Evolutionary conservation across 2,797 vertebrate species (phyloP), one percentile per base, ranked within the genome.

Genomic region (Phataginus tetradactyla): DNA sequence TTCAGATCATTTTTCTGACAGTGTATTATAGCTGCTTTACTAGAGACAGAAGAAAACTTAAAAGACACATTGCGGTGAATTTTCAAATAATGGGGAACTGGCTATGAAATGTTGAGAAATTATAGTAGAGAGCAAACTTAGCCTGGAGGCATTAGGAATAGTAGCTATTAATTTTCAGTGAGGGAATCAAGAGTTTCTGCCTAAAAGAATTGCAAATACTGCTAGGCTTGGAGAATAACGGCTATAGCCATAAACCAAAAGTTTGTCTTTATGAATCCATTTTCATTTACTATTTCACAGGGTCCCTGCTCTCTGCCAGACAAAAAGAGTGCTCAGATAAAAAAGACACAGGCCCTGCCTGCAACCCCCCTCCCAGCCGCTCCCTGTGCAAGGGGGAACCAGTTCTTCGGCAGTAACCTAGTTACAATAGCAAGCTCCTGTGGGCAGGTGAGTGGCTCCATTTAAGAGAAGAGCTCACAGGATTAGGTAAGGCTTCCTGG

Each of bases 101-200:
- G 57, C 53, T 93, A 86, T 96, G 94, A 97, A 97, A 96, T 81
- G 80, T 59, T 95, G 95, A 96, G 95, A 97, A 97, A 97, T 88
- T 92, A 95, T 69, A 95, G 83, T 64, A 90, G 61, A 78, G 90
- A 88, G 90, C 42, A 96, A 97, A 93, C 77, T 74, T 96, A 45
- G 87, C 97, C 92, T 77, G 37, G 79, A 96, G 95, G 91, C 96
- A 90, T 96, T 90, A 94, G 90, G 68, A 96, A 97, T 93, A 85
- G 80, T 39, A 95, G 91, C 96, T 95, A 98, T 96, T 98, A 96
- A 97, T 97, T 98, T 96, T 95, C 96, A 95, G 93, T 34, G 51
- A 92, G 84, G 45, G 91, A 94, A 94, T 97, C 96, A 96, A 97
- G 86, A 92, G 80, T 93, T n/a, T 93, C 94, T 96, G 87, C 68